phyloP scores from a whole-genome alignment of 2,888 invertebrate species.

The Spisula subtruncata region DNA sequence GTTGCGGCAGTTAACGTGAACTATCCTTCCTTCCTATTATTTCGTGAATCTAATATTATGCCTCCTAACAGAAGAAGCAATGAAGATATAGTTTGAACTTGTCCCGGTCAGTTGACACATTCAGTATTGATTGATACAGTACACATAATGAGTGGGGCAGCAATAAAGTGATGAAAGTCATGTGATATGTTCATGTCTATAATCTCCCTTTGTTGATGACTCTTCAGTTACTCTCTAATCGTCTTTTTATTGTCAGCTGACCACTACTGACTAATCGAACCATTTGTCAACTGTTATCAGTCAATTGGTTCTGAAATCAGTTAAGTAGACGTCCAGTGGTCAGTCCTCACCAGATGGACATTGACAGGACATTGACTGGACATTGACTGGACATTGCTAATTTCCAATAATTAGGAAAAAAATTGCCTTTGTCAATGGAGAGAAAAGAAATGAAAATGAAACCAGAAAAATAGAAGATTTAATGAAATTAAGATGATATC shows the following conservation, averaged over 20 bases:
- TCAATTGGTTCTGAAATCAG: constrained; percentile 37
- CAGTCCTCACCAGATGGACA: constrained; percentile 39
- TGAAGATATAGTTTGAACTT: not conserved
- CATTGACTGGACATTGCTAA: constrained; percentile 13
- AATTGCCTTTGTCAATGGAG: not conserved
- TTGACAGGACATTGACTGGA: constrained; percentile 17
- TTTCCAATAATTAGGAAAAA: constrained; percentile 10
- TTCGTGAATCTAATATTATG: not conserved
- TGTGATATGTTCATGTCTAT: constrained; percentile 33
- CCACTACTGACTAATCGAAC: constrained; percentile 30
- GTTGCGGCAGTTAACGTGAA: too few species aligned
- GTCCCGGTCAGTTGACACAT: constrained; percentile 23
- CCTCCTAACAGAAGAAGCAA: not conserved
- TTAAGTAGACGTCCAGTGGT: constrained; percentile 31
- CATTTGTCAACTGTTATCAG: constrained; percentile 36
- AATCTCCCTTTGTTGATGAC: constrained; percentile 42
- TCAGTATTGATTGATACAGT: constrained; percentile 30
- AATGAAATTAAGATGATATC: constrained; percentile 10
- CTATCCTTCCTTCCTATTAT: too few species aligned
- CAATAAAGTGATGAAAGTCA: constrained; percentile 35
- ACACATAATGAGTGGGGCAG: constrained; percentile 8
- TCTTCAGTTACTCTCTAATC: constrained; percentile 53
- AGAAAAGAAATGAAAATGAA: not conserved
- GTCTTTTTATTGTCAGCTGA: constrained; percentile 40
- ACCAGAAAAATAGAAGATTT: not conserved